Conservation (phyloP, 1,140 invertebrate species). For the Campoletis sonorensis region DNA sequence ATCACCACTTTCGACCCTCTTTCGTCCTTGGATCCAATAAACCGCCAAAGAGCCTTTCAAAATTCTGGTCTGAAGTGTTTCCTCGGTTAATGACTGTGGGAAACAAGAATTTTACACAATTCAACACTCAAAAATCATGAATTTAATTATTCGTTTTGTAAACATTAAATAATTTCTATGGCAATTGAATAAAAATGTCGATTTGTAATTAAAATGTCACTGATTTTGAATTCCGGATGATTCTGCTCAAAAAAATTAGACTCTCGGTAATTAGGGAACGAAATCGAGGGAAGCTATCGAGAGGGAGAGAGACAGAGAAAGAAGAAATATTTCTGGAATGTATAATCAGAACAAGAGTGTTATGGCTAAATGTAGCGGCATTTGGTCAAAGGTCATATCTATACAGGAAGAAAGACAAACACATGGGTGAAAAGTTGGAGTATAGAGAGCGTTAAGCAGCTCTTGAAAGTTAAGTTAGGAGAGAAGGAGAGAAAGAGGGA, state of each 20-base stretch:
- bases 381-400: constrained; percentile 52
- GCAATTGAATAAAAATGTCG: too few species aligned
- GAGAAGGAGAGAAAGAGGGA: constrained; percentile 39
- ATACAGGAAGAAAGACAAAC: constrained; percentile 54
- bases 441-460: constrained; percentile 52
- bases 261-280: not conserved
- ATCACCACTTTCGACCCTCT: constrained; percentile 52
- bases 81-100: not conserved
- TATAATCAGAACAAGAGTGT: not conserved
- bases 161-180: too few species aligned
- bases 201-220: too few species aligned
- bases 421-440: constrained; percentile 56
- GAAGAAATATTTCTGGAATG: constrained; percentile 8
- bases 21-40: constrained; percentile 58
- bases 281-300: not conserved
- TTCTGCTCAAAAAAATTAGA: too few species aligned
- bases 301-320: too few species aligned
- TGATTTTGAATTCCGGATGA: too few species aligned
- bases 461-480: constrained; percentile 68
- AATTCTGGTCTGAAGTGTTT: not conserved
- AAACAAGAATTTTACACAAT: not conserved
- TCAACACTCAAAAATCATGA: too few species aligned
- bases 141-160: too few species aligned
- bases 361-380: constrained; percentile 11
- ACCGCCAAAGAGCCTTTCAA: constrained; percentile 49